Conservation (phyloP, 1,140 invertebrate genomes). For the Ceratitis capitata region DNA sequence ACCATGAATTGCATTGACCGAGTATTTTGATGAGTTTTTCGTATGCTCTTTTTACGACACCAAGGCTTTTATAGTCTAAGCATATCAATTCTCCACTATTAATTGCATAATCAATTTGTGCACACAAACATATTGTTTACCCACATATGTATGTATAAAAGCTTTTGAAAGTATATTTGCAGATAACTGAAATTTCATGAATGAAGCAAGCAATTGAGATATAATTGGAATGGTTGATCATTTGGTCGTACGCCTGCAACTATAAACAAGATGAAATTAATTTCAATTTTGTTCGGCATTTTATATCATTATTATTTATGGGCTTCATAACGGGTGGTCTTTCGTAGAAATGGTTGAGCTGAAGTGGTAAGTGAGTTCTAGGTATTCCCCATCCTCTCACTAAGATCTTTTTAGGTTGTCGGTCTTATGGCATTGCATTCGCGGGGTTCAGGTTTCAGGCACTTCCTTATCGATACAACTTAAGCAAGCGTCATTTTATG, state of each 20-base stretch:
- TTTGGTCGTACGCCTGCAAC: not conserved
- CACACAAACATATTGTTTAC: not conserved
- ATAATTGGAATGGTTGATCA: not conserved
- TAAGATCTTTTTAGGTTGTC: too few relatives aligned
- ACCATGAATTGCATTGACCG: not conserved
- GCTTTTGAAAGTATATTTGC: not conserved
- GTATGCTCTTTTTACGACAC: not conserved
- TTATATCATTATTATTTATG: too few relatives aligned
- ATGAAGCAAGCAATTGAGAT: not conserved
- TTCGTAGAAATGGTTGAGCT: too few relatives aligned
- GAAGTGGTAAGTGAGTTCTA: too few relatives aligned
- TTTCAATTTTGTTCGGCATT: not conserved
- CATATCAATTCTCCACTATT: conserved; percentile 19
- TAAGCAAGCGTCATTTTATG: too few relatives aligned
- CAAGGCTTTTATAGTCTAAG: not conserved
- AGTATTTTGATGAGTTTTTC: not conserved
- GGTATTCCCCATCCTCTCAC: too few relatives aligned
- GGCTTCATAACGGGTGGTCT: too few relatives aligned
- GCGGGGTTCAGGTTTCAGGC: too few relatives aligned
- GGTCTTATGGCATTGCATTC: too few relatives aligned
- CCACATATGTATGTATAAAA: not conserved
- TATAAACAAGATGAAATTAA: not conserved
- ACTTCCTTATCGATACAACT: too few relatives aligned
- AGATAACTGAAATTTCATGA: not conserved
- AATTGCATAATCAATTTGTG: conserved; percentile 1